Percentiles rank a stretch among this genome's conserved stretches.
These are phyloP conservation scores for Nesoenas mayeri DNA, from an alignment of 2,113 vertebrate genomes.

Conservation along the genomic window DNA sequence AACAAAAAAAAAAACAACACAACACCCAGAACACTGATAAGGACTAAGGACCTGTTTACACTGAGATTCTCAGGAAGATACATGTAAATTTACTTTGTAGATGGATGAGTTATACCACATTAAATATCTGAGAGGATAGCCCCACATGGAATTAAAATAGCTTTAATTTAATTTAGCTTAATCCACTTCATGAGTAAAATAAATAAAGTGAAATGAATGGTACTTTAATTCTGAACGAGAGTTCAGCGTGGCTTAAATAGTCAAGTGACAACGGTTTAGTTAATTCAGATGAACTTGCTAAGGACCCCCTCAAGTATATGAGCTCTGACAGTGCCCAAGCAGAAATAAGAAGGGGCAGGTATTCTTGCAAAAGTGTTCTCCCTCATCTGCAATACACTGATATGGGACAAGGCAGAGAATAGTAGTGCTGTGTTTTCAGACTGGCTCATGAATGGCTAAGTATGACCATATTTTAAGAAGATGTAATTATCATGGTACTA, in stretches of 20 bases:
- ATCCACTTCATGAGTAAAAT: conserved; percentile 12
- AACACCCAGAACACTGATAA: background rate
- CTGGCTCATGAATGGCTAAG: background rate
- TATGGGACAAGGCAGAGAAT: background rate
- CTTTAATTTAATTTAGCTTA: conserved; percentile 22
- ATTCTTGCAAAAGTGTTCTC: background rate
- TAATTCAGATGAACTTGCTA: background rate
- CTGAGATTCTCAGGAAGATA: background rate
- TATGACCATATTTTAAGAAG: background rate
- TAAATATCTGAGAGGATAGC: background rate
- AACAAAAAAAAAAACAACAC: too few relatives aligned
- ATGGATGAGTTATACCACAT: background rate
- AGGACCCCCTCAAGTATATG: background rate
- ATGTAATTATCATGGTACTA: fast-evolving
- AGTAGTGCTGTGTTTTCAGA: background rate
- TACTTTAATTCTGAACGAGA: background rate
- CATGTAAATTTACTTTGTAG: conserved; percentile 12
- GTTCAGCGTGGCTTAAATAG: background rate
- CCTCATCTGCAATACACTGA: fast-evolving
- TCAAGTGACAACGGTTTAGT: background rate
- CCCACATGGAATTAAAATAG: background rate
- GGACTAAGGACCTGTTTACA: background rate
- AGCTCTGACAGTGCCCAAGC: background rate
- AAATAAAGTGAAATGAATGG: background rate
- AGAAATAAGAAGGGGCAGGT: background rate